Percentiles rank a stretch among this genome's conserved stretches.
phyloP scores from a whole-genome alignment of 2,113 vertebrate species.

The Rana temporaria region DNA sequence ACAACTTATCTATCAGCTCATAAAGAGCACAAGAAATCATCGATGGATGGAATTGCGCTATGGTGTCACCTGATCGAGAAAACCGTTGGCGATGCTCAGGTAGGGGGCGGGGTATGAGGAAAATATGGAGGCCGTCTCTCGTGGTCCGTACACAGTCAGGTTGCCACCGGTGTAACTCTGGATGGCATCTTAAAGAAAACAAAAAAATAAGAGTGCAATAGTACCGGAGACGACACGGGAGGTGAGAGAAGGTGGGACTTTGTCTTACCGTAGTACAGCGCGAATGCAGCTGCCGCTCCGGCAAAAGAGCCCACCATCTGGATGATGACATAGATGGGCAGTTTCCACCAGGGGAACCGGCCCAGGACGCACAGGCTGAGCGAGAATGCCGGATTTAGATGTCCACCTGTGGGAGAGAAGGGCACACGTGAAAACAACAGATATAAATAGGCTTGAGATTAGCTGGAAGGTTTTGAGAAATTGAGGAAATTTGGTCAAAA shows the following conservation, averaged over 20 bases:
- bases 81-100: constrained; percentile 73
- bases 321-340: constrained; percentile 75
- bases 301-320: constrained; percentile 80
- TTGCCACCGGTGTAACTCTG: constrained; percentile 67
- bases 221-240: too few species aligned
- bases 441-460: too few species aligned
- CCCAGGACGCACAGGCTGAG: constrained; percentile 78
- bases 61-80: constrained; percentile 76
- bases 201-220: neutral
- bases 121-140: constrained; percentile 80
- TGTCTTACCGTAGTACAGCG: constrained; percentile 80
- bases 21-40: too few species aligned
- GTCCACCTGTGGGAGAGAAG: constrained; percentile 8
- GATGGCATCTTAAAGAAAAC: constrained; percentile 61
- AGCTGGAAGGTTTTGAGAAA: too few species aligned
- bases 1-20: too few species aligned
- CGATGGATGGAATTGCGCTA: neutral
- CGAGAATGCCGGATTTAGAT: constrained; percentile 86
- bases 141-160: constrained; percentile 70
- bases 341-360: constrained; percentile 73
- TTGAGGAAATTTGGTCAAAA: too few species aligned
- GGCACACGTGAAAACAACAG: neutral
- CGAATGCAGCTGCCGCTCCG: constrained; percentile 73
- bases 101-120: constrained; percentile 78
- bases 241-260: too few species aligned